phyloP scores from a whole-genome alignment of 2,797 vertebrate species.

The Myotis findleyi region DNA sequence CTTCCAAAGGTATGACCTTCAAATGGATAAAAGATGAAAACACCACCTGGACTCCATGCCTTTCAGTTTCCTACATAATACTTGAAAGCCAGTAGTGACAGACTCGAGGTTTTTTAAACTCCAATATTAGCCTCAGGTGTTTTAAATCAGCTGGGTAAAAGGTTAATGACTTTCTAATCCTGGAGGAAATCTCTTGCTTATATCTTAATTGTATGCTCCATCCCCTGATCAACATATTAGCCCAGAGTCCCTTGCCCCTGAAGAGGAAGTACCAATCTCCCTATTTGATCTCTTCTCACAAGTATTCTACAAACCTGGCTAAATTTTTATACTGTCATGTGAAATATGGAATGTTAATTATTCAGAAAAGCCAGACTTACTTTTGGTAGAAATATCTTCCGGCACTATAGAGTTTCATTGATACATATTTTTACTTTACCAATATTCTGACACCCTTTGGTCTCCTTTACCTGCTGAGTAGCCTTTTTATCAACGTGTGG shows the following conservation, averaged over 20 bases:
- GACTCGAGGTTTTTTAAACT: not conserved
- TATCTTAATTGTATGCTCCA: not conserved
- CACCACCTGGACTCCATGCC: conserved; percentile 58
- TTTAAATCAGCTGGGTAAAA: not conserved
- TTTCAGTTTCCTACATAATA: conserved; percentile 28
- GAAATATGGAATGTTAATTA: not conserved
- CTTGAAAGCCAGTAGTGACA: conserved; percentile 12
- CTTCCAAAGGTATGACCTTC: conserved; percentile 70
- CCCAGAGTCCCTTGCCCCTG: not conserved
- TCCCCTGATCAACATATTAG: not conserved
- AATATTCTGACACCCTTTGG: not conserved
- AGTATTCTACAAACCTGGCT: not conserved
- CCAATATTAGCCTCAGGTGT: not conserved
- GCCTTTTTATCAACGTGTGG: not conserved
- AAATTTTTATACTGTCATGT: not conserved
- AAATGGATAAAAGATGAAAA: conserved; percentile 54
- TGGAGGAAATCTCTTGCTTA: not conserved
- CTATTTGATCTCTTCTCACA: not conserved
- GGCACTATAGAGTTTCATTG: not conserved
- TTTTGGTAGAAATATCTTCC: not conserved
- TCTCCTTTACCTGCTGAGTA: not conserved
- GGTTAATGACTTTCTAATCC: not conserved
- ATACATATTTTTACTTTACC: not conserved
- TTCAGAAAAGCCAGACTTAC: not conserved
- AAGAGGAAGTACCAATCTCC: not conserved